A percentile compares a stretch with the other conserved stretches of the same genome.
These are phyloP conservation scores for Hydraecia micacea DNA, from an alignment of 2,888 invertebrate species.

Conservation along the genomic window DNA sequence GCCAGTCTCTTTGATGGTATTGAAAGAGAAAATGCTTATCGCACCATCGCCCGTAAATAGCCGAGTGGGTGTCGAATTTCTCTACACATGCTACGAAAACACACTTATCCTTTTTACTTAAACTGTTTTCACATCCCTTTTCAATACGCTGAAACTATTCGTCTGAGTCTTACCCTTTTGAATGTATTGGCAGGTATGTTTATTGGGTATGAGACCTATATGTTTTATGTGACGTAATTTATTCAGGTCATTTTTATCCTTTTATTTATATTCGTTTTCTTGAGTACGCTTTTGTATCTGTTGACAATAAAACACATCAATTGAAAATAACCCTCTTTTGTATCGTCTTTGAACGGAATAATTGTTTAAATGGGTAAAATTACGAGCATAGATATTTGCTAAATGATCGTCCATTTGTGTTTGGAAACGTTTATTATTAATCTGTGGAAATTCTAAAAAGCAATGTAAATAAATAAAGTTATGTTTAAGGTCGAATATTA, in stretches of 20 bases:
- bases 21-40: conserved; percentile 89
- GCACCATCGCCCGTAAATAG: conserved; percentile 88
- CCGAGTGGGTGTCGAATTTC: conserved; percentile 87
- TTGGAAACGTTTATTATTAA: conserved; percentile 16
- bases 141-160: conserved; percentile 83
- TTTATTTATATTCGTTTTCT: conserved; percentile 49
- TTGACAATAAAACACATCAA: conserved; percentile 42
- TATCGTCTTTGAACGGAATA: conserved; percentile 20
- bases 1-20: conserved; percentile 88
- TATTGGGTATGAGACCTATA: conserved; percentile 65
- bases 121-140: conserved; percentile 85
- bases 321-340: conserved; percentile 38
- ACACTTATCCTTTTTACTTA: conserved; percentile 88
- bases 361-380: conserved; percentile 31
- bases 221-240: conserved; percentile 62
- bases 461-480: conserved; percentile 26
- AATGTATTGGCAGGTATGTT: conserved; percentile 73
- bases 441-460: conserved; percentile 18
- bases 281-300: conserved; percentile 41
- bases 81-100: conserved; percentile 87
- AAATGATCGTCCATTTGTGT: conserved; percentile 39
- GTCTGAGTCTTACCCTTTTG: conserved; percentile 79
- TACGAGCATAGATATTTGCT: conserved; percentile 38
- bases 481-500: conserved; percentile 12
- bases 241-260: conserved; percentile 58